Conservation (phyloP, 2,888 invertebrate species). For the Cryptocephalus moraei region DNA sequence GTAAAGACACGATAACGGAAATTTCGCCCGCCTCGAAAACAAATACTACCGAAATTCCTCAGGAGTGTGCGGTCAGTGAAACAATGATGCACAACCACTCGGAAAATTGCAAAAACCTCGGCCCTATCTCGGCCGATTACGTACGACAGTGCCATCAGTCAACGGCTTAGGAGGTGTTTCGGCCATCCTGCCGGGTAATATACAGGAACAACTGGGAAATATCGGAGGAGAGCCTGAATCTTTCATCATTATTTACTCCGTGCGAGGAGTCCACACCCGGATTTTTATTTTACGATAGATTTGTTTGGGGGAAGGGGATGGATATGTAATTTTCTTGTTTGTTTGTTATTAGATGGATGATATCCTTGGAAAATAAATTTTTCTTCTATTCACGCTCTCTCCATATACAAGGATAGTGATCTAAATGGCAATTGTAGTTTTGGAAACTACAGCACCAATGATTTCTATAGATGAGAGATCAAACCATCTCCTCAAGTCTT, state of each 20-base stretch:
- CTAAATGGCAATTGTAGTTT: too few species aligned
- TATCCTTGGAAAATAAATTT: too few species aligned
- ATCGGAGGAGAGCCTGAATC: conserved; percentile 21
- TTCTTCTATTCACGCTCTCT: too few species aligned
- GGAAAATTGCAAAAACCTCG: conserved; percentile 33
- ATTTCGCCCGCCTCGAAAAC: conserved; percentile 15
- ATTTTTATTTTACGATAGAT: too few species aligned
- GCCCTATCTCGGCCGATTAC: conserved; percentile 30
- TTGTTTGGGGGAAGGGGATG: too few species aligned
- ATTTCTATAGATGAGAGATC: too few species aligned
- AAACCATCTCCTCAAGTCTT: too few species aligned
- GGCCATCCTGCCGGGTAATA: conserved; percentile 20
- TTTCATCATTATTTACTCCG: conserved; percentile 9
- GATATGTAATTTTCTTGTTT: too few species aligned
- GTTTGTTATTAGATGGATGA: too few species aligned
- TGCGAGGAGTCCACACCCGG: neutral
- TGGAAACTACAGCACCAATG: too few species aligned
- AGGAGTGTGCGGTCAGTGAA: conserved; percentile 23
- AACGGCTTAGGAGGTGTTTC: conserved; percentile 30
- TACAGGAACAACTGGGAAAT: conserved; percentile 22
- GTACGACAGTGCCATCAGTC: conserved; percentile 31
- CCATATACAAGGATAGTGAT: too few species aligned
- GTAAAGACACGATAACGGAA: conserved; percentile 11
- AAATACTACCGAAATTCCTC: conserved; percentile 12
- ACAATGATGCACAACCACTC: conserved; percentile 33